Conservation (phyloP, 2,888 invertebrate species). For the Willowsia nigromaculata region DNA sequence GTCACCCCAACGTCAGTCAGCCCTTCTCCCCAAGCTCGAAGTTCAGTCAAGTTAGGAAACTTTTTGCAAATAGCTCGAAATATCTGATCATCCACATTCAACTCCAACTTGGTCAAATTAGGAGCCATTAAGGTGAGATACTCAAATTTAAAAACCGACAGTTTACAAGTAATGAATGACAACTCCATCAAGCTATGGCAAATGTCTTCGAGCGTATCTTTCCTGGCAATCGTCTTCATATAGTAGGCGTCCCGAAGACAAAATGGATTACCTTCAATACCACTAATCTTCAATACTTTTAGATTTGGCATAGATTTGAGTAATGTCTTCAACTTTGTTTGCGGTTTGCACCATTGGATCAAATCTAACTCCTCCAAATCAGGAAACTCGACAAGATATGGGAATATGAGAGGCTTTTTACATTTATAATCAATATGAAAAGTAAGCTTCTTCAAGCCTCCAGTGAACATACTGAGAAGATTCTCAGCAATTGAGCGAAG, state of each 20-base stretch:
- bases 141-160: neutral
- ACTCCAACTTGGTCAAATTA: neutral
- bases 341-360: neutral
- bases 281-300: neutral
- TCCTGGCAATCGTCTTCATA: neutral
- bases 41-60: neutral
- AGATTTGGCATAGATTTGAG: neutral
- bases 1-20: neutral
- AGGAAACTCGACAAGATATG: neutral
- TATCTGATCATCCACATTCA: neutral
- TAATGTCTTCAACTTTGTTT: neutral
- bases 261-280: no score
- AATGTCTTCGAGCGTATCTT: neutral
- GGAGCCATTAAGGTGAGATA: neutral
- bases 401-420: neutral
- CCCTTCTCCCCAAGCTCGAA: neutral
- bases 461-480: neutral
- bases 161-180: neutral
- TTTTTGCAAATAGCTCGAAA: neutral
- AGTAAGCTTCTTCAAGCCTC: neutral
- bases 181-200: neutral
- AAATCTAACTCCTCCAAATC: neutral
- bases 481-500: neutral
- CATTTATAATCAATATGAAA: neutral
- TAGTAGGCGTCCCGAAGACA: neutral